Evolutionary conservation across 2,113 vertebrate species (phyloP), one percentile per base, ranked within the genome.

Genomic region (Lycaon pictus): DNA sequence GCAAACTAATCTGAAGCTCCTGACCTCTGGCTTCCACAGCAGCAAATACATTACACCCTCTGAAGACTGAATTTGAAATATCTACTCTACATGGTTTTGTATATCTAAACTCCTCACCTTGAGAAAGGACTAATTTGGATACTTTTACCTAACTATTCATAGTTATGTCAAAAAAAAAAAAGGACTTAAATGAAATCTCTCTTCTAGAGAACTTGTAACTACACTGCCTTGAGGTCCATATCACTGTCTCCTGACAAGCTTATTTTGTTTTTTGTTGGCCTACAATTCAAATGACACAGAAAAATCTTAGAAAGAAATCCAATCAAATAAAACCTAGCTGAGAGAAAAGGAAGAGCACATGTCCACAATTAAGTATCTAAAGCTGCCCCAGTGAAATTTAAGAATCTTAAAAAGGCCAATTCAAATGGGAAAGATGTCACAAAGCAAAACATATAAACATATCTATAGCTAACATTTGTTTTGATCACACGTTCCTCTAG

Each of bases 381-480:
- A 93, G 17, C 58, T n/a, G 5, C 43, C 72, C 65, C 19, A 85
- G 71, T 58, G 48, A 97, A 96, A 83, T 86, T 69, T 79, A 82
- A 95, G 63, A 88, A 91, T 90, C 35, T 82, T 48, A 92, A 95
- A 88, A 79, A 89, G 72, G 56, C 77, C 94, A 96, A 97, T 97
- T 96, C 88, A 97, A 96, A 88, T 79, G 90, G 82, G 81, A 96
- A 98, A 96, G 65, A 95, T 95, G 84, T 96, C 81, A 71, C 56
- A 80, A 95, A 94, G 90, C 85, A 94, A 97, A 93, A 96, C 60
- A 97, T n/a, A 96, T 62, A 98, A 97, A 97, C 97, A 98, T 65
- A 96, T 98, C 96, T 97, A 97, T 97, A 98, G 96, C 82, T 98
- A 83, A 71, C 94, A 94, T 96, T 98, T 98, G 96, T 97, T 98